Conservation (phyloP, 2,797 vertebrate species). For the Agapornis canus region DNA sequence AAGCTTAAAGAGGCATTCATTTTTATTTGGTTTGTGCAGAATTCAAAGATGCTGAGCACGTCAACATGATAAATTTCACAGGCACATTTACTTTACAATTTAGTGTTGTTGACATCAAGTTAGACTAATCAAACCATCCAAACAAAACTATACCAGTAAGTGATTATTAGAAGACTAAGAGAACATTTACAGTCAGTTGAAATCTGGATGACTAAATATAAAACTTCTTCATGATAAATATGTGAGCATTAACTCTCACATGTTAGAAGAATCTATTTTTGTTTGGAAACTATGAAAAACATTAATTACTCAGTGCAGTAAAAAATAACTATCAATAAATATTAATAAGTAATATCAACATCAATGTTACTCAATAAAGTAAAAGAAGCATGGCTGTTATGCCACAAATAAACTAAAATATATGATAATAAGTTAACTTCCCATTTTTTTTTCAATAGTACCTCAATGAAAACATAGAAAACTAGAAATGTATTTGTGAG, state of each 20-base stretch:
- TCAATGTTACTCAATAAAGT: fast-evolving
- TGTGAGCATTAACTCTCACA: not conserved
- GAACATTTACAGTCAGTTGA: not conserved
- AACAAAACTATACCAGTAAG: not conserved
- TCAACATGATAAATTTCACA: not conserved
- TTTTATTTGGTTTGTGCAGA: not conserved
- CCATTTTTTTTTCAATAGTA: not conserved
- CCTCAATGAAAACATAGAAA: not conserved
- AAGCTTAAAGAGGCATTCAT: not conserved
- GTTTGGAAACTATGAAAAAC: not conserved
- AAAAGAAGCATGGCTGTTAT: not conserved
- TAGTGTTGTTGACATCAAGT: not conserved
- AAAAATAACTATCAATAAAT: not conserved
- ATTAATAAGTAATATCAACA: not conserved
- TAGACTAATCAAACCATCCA: not conserved
- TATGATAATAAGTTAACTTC: not conserved
- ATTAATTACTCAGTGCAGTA: not conserved
- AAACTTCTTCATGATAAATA: not conserved
- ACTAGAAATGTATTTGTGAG: not conserved
- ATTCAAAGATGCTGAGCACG: not conserved
- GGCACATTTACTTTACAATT: not conserved
- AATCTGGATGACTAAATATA: not conserved
- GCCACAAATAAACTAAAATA: not conserved
- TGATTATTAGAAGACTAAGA: not conserved
- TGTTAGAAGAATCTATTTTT: not conserved